phyloP scores from a whole-genome alignment of 2,113 vertebrate genomes.

The Gorilla gorilla region DNA sequence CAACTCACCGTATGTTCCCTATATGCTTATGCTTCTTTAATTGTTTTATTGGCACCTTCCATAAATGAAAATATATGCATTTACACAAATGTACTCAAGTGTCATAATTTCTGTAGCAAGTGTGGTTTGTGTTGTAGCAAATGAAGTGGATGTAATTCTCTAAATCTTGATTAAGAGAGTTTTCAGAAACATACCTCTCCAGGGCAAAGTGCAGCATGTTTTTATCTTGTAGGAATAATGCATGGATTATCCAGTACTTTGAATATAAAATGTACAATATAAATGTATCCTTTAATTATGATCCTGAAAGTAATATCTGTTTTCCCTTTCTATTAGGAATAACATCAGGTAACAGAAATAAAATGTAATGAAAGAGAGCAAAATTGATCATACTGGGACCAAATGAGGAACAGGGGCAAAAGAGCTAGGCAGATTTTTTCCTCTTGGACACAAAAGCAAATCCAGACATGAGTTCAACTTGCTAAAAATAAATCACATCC shows the following conservation, averaged over 20 bases:
- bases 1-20: constrained; percentile 28
- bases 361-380: constrained; percentile 4
- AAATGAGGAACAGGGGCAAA: constrained; percentile 56
- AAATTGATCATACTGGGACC: constrained; percentile 31
- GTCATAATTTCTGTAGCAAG: constrained; percentile 1
- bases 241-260: neutral
- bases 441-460: constrained; percentile 71
- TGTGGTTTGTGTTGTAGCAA: neutral
- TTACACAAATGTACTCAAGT: neutral
- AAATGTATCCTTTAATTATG: constrained; percentile 44
- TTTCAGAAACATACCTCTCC: neutral
- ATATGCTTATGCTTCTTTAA: neutral
- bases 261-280: constrained; percentile 2
- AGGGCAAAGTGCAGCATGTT: neutral
- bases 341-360: constrained; percentile 34
- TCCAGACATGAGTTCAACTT: constrained; percentile 56
- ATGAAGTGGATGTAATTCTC: neutral
- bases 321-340: neutral
- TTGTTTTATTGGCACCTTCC: constrained; percentile 38
- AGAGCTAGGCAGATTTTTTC: constrained; percentile 25
- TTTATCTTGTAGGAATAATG: neutral
- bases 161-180: constrained; percentile 24
- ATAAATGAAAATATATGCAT: constrained; percentile 36
- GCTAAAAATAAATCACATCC: constrained; percentile 68
- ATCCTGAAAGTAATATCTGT: constrained; percentile 19